phyloP scores from a whole-genome alignment of 53 echinoderm and acorn worm genomes.

The Henricia sp. region DNA sequence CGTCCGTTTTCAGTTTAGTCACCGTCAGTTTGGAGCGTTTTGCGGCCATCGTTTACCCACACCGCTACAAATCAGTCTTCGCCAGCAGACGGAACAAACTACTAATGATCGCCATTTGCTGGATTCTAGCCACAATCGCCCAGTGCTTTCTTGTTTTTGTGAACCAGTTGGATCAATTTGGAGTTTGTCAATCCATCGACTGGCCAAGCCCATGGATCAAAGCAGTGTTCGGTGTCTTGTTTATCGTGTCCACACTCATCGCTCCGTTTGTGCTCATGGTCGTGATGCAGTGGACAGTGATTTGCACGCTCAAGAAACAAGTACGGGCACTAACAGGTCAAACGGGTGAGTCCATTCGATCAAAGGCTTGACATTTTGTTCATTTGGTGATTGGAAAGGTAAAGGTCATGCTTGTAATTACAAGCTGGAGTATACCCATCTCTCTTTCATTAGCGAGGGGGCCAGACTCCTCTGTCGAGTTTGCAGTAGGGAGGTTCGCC shows the following conservation, averaged over 20 bases:
- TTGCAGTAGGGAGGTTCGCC: neutral
- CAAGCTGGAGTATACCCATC: too few relatives aligned
- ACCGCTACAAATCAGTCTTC: slow-evolving; percentile 12
- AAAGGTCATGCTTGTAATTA: too few relatives aligned
- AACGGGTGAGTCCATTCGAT: neutral
- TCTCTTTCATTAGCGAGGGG: too few relatives aligned
- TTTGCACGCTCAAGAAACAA: slow-evolving; percentile 26
- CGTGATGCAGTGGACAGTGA: slow-evolving; percentile 18
- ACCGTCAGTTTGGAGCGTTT: slow-evolving; percentile 56
- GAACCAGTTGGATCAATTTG: neutral
- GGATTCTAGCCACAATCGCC: neutral
- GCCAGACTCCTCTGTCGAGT: too few relatives aligned
- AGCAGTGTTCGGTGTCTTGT: neutral
- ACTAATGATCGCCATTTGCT: neutral
- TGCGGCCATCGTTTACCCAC: slow-evolving; percentile 51
- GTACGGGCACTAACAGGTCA: neutral
- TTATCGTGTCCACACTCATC: too few relatives aligned
- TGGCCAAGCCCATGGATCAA: slow-evolving; percentile 5
- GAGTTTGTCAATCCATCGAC: neutral
- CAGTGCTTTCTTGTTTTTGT: neutral
- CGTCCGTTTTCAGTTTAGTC: slow-evolving; percentile 33
- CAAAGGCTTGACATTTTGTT: neutral
- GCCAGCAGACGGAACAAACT: neutral
- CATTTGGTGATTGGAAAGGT: neutral
- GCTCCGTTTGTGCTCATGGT: slow-evolving; percentile 33